These are phyloP conservation scores for Alcedo atthis DNA, from an alignment of 2,797 vertebrate species.

Conservation along the genomic window DNA sequence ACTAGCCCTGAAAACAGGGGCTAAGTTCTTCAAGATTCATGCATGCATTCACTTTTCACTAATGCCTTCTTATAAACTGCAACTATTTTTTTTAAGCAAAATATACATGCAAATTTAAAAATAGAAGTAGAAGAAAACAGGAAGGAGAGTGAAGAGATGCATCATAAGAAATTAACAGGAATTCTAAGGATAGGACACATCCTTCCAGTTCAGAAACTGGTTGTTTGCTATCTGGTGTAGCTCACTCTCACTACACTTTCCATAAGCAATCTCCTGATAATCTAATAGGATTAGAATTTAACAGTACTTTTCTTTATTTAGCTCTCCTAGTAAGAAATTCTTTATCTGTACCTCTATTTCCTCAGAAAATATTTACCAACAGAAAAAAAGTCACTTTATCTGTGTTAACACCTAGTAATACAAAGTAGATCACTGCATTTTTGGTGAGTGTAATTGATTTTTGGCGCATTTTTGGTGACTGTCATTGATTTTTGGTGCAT, in stretches of 20 bases:
- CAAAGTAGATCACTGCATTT: accelerated
- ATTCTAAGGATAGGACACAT: neutral
- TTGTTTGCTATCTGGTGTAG: neutral
- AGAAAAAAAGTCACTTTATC: neutral
- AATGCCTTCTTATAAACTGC: neutral
- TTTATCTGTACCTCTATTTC: neutral
- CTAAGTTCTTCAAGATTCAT: neutral
- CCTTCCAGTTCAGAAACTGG: neutral
- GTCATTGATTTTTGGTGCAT: too few species aligned
- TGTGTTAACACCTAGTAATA: neutral
- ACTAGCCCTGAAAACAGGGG: neutral
- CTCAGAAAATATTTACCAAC: neutral
- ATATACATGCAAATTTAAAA: neutral
- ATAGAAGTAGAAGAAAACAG: neutral
- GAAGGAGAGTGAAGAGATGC: neutral
- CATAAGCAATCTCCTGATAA: neutral
- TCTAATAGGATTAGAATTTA: neutral
- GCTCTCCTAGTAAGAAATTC: neutral
- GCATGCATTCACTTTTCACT: neutral
- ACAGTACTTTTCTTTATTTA: neutral
- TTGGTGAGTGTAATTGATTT: neutral
- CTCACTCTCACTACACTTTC: neutral
- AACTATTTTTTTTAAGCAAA: neutral
- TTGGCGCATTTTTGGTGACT: too few species aligned
- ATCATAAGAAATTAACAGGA: neutral